A percentile compares a stretch with the other conserved stretches of the same genome.
Conservation (phyloP, 2,797 vertebrate genomes). For the Pangasius macronema region DNA sequence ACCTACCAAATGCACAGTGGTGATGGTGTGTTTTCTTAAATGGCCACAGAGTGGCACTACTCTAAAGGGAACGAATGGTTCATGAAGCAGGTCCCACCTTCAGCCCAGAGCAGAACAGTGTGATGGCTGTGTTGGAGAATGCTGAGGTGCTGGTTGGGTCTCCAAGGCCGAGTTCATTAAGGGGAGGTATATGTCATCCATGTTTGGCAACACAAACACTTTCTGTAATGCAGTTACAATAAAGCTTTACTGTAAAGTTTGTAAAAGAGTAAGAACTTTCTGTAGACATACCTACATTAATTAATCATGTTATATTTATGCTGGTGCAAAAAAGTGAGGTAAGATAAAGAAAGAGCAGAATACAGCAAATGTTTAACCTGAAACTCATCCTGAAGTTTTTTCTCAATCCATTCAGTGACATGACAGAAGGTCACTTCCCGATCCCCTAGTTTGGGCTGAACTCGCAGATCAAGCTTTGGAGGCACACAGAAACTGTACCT, state of each 20-base stretch:
- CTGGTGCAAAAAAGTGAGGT: not conserved
- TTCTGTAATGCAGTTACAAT: slow-evolving; percentile 72
- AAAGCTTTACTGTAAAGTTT: not conserved
- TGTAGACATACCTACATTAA: not conserved
- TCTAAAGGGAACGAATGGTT: slow-evolving; percentile 58
- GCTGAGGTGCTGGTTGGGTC: slow-evolving; percentile 38
- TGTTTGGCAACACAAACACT: slow-evolving; percentile 90
- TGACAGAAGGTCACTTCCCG: slow-evolving; percentile 87
- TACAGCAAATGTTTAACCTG: slow-evolving; percentile 71
- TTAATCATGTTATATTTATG: not conserved
- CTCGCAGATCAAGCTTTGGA: slow-evolving; percentile 83
- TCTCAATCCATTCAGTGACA: slow-evolving; percentile 88
- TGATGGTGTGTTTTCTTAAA: not conserved
- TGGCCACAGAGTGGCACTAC: slow-evolving; percentile 61
- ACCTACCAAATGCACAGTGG: slow-evolving; percentile 2
- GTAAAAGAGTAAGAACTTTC: not conserved
- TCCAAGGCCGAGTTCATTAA: slow-evolving; percentile 80
- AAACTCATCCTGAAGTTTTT: slow-evolving; percentile 86
- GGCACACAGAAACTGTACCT: slow-evolving; percentile 91
- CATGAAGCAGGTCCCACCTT: slow-evolving; percentile 55
- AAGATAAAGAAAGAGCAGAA: not conserved
- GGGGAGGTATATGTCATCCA: slow-evolving; percentile 88
- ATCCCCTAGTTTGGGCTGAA: slow-evolving; percentile 85
- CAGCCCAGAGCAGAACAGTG: slow-evolving; percentile 51
- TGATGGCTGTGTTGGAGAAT: slow-evolving; percentile 24